Conservation (phyloP, 2,888 invertebrate genomes). For the Atethmia centrago region DNA sequence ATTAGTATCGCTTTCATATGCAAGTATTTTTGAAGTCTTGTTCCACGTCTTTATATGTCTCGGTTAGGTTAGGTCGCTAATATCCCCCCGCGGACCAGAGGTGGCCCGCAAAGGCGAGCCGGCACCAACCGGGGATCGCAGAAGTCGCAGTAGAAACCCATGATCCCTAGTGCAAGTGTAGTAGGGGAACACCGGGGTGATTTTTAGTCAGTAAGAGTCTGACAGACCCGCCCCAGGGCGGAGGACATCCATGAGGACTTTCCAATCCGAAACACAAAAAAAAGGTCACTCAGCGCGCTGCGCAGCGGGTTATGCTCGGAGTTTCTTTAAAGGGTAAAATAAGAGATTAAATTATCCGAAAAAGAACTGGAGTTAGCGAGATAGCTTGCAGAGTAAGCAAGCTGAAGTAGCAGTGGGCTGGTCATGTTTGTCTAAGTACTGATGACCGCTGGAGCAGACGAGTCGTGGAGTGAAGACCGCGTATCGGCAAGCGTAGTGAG, state of each 20-base stretch:
- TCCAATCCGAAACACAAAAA: no score
- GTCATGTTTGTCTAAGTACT: not conserved
- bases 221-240: no score
- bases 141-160: no score
- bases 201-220: no score
- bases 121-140: no score
- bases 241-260: no score
- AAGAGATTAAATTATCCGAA: not conserved
- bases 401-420: not conserved
- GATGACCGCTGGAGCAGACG: not conserved
- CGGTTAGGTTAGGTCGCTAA: not conserved
- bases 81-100: no score
- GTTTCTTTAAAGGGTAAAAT: not conserved
- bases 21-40: not conserved
- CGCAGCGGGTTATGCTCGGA: not conserved
- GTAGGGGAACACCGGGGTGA: no score
- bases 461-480: not conserved
- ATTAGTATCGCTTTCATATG: not conserved
- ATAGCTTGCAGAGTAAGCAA: not conserved
- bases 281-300: not conserved
- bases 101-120: no score
- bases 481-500: not conserved
- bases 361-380: not conserved
- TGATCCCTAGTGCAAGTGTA: no score
- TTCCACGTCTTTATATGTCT: not conserved